Evolutionary conservation across 2,888 invertebrate species (phyloP).

Genomic region (Synanthedon vespiformis): DNA sequence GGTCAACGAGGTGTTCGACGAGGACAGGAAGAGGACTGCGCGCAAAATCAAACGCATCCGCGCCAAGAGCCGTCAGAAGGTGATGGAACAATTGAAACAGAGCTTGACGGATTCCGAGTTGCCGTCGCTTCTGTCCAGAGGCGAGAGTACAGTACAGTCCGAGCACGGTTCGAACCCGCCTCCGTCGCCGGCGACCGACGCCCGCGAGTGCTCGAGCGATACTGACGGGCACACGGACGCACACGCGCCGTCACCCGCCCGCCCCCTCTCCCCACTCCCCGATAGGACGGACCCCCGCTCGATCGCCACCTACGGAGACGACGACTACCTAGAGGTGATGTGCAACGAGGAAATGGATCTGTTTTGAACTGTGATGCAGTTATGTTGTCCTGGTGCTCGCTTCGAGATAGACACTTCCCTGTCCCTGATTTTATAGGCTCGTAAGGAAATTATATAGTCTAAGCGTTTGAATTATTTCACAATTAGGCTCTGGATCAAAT

Average conservation of each 20-base stretch:
- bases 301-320: constrained; percentile 66
- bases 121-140: constrained; percentile 73
- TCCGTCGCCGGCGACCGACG: constrained; percentile 83
- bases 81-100: constrained; percentile 76
- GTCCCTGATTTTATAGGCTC: too few relatives aligned
- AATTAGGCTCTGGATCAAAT: too few relatives aligned
- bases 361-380: constrained; percentile 48
- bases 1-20: constrained; percentile 76
- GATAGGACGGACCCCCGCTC: constrained; percentile 30
- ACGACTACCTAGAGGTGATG: constrained; percentile 79
- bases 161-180: constrained; percentile 79
- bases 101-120: constrained; percentile 73
- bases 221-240: constrained; percentile 73
- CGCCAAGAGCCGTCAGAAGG: constrained; percentile 70
- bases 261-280: constrained; percentile 12
- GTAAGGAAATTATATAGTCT: too few relatives aligned
- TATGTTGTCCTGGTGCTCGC: neutral
- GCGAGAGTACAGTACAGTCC: constrained; percentile 69
- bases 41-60: constrained; percentile 69
- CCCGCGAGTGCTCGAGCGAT: constrained; percentile 75
- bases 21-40: constrained; percentile 71
- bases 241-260: constrained; percentile 17
- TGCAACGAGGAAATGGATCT: constrained; percentile 80
- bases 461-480: too few relatives aligned
- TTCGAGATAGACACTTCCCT: too few relatives aligned